Conservation (phyloP, 2,888 invertebrate species). For the Ophion ellenae region DNA sequence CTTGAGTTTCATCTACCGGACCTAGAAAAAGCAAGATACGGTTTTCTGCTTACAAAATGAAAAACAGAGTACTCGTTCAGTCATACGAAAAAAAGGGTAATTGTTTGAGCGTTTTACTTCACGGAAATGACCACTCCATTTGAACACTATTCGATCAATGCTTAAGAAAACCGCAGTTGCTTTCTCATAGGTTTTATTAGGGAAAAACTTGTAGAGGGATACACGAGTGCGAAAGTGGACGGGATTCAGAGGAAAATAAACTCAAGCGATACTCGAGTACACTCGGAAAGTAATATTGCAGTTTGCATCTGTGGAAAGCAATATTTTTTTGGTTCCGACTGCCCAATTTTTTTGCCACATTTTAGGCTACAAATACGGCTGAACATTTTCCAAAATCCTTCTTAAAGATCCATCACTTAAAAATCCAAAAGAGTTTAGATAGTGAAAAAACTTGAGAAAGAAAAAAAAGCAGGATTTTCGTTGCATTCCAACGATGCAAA, state of each 20-base stretch:
- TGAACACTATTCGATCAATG: neutral
- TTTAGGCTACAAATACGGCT: too few relatives aligned
- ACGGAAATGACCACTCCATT: constrained; percentile 16
- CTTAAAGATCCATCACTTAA: too few relatives aligned
- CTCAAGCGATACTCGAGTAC: constrained; percentile 77
- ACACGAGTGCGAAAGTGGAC: constrained; percentile 67
- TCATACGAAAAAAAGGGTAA: constrained; percentile 3
- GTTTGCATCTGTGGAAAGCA: too few relatives aligned
- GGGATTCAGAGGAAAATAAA: constrained; percentile 65
- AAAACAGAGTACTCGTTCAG: constrained; percentile 46
- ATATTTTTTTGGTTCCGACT: too few relatives aligned
- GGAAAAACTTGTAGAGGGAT: constrained; percentile 63
- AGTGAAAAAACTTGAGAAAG: too few relatives aligned
- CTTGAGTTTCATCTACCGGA: constrained; percentile 84
- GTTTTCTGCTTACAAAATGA: constrained; percentile 55
- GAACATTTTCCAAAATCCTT: too few relatives aligned
- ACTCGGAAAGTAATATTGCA: neutral
- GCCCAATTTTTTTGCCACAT: too few relatives aligned
- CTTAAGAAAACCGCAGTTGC: constrained; percentile 65
- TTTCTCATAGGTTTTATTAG: constrained; percentile 70
- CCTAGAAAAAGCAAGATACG: constrained; percentile 83
- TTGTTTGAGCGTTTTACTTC: neutral
- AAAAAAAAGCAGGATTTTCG: too few relatives aligned
- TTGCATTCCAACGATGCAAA: too few relatives aligned
- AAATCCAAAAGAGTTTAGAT: too few relatives aligned